Evolutionary conservation across 2,888 invertebrate genomes (phyloP), one percentile per base, ranked within the genome.

Genomic region (Pollenia amentaria): DNA sequence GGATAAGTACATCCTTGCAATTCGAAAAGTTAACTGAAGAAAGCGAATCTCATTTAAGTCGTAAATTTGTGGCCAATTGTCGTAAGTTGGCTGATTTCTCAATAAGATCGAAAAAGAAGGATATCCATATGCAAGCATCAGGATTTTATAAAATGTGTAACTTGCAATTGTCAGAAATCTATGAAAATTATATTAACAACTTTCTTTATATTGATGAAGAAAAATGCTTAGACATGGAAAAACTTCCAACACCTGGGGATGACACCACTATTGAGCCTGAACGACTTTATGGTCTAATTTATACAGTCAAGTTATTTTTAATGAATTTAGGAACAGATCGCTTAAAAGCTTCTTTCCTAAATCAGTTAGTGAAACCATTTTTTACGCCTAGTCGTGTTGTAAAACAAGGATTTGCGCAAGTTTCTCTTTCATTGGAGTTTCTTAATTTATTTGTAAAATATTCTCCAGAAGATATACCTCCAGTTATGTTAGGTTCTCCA

Each of bases 61-160:
- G 88, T 21, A 92, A 90, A 87, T 93, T 92, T 42, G 88, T 90
- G 64, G 84, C 90, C 0, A 93, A 93, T 82, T 93, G 93, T 78
- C 90, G 92, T 16, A 91, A 91, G 12, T 85, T 93, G 70, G 93
- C 93, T 0, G 93, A 93, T 73, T 93, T 93, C 77, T 93, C 93
- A 3, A 92, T 93, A 87, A 92, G 93, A 57, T 93, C 92, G 1
- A 89, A 88, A n/a, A 92, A 92, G 38, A 92, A 92, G 18, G 93
- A 93, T 65, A 92, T 92, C 8, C 92, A 92, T 65, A 89, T 92
- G 12, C 93, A 93, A 84, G 93, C 93, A 40, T 92, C 91, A 7
- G 93, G 93, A 0, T 93, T 93, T 88, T 93, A 93, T 75, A 91
- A 92, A 87, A 93, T 93, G 93, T 93, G 93, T 38, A 91, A 93